Conservation (phyloP, 2,888 invertebrate species). For the Drosophila ochracea region DNA sequence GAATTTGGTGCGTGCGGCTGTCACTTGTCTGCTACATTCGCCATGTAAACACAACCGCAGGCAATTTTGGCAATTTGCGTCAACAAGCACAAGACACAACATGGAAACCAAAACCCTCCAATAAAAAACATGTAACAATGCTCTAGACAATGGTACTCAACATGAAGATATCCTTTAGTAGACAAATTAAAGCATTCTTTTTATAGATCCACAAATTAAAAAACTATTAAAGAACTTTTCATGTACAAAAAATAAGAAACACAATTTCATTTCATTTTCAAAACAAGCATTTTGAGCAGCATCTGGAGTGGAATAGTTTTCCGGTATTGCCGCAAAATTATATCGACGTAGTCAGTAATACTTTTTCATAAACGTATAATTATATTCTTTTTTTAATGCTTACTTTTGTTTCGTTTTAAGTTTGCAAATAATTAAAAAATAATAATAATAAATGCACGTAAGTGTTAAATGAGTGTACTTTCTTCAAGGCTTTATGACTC, state of each 20-base stretch:
- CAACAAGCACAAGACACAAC: slow-evolving; percentile 70
- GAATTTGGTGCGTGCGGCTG: slow-evolving; percentile 81
- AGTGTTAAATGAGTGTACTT: not conserved
- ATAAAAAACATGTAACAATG: slow-evolving; percentile 16
- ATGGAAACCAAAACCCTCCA: slow-evolving; percentile 39
- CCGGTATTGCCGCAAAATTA: too few species aligned
- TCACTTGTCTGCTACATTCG: slow-evolving; percentile 82
- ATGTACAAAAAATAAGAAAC: not conserved
- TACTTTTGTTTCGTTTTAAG: not conserved
- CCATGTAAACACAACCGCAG: slow-evolving; percentile 81
- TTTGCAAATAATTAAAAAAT: not conserved
- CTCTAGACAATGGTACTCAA: not conserved
- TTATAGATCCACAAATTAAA: not conserved
- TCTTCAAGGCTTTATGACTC: not conserved
- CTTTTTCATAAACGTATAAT: not conserved
- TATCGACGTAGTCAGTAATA: too few species aligned
- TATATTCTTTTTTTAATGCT: not conserved
- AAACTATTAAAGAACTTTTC: not conserved
- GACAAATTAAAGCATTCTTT: too few species aligned
- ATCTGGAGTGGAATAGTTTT: not conserved
- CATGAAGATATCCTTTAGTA: slow-evolving; percentile 13
- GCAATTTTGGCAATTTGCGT: slow-evolving; percentile 81
- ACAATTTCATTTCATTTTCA: not conserved
- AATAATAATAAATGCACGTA: not conserved
- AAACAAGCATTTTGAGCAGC: not conserved